A percentile compares a stretch with the other conserved stretches of the same genome.
These are phyloP conservation scores for Drosophila kohkoa DNA, from an alignment of 1,140 invertebrate species.

Conservation along the genomic window DNA sequence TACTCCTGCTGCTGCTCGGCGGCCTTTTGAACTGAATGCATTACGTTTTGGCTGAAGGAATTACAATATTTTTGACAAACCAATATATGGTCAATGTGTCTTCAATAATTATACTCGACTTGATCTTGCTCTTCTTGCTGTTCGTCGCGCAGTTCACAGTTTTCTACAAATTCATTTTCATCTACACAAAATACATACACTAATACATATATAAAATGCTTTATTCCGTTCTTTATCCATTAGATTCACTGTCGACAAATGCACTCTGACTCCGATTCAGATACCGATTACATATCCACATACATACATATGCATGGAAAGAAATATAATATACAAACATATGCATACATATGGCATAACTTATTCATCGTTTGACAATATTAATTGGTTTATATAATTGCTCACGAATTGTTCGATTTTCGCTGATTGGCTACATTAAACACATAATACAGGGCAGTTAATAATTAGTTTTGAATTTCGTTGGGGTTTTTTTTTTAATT, in stretches of 20 bases:
- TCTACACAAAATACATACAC: not conserved
- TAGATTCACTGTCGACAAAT: not conserved
- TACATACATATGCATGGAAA: too few species aligned
- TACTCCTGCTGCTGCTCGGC: constrained; percentile 62
- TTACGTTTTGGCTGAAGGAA: constrained; percentile 59
- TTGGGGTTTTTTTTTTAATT: constrained; percentile 8
- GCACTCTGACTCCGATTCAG: not conserved
- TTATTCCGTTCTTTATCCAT: not conserved
- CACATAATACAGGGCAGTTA: too few species aligned
- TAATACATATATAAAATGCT: not conserved
- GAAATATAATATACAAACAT: too few species aligned
- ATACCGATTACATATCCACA: too few species aligned
- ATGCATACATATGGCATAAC: too few species aligned
- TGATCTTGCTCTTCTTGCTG: not conserved
- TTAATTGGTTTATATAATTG: too few species aligned
- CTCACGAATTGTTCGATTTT: too few species aligned
- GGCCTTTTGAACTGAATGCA: constrained; percentile 71
- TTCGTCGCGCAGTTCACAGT: not conserved
- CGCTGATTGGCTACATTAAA: too few species aligned
- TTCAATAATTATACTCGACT: not conserved
- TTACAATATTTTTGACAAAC: constrained; percentile 37
- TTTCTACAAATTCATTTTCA: not conserved
- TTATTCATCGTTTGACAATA: too few species aligned
- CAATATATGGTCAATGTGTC: constrained; percentile 16
- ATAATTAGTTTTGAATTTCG: not conserved